Conservation (phyloP, 2,888 invertebrate genomes). For the Andrena marginata region DNA sequence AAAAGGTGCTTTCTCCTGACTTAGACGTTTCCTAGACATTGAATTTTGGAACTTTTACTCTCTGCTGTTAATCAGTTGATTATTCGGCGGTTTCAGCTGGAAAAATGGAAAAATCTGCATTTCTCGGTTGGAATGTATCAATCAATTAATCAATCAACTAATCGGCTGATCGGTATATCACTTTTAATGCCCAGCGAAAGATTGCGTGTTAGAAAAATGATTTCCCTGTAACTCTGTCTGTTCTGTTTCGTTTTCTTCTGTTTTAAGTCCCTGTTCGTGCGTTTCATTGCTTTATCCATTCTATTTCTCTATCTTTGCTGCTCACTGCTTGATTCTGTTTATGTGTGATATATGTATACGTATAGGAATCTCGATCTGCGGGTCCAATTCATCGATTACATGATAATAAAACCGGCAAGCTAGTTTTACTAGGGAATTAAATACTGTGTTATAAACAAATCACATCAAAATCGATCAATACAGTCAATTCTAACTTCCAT, state of each 20-base stretch:
- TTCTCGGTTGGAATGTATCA: constrained; percentile 61
- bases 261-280: constrained; percentile 29
- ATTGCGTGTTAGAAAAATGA: constrained; percentile 81
- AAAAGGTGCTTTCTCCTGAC: constrained; percentile 49
- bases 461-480: neutral
- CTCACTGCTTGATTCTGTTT: constrained; percentile 69
- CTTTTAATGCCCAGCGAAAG: constrained; percentile 85
- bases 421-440: neutral
- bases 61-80: constrained; percentile 41
- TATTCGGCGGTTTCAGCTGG: constrained; percentile 46
- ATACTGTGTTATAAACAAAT: neutral
- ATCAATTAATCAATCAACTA: constrained; percentile 79
- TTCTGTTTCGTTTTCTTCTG: constrained; percentile 43
- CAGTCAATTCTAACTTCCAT: too few relatives aligned
- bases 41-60: constrained; percentile 30
- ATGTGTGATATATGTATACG: constrained; percentile 75
- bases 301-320: constrained; percentile 79
- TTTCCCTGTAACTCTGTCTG: constrained; percentile 52
- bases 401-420: neutral
- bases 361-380: constrained; percentile 74
- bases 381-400: constrained; percentile 37
- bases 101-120: constrained; percentile 53
- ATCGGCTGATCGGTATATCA: constrained; percentile 77
- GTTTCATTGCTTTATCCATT: constrained; percentile 36
- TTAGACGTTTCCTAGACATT: constrained; percentile 35